Conservation (phyloP, 1,140 invertebrate species). For the Pseudachorutes palmiensis region DNA sequence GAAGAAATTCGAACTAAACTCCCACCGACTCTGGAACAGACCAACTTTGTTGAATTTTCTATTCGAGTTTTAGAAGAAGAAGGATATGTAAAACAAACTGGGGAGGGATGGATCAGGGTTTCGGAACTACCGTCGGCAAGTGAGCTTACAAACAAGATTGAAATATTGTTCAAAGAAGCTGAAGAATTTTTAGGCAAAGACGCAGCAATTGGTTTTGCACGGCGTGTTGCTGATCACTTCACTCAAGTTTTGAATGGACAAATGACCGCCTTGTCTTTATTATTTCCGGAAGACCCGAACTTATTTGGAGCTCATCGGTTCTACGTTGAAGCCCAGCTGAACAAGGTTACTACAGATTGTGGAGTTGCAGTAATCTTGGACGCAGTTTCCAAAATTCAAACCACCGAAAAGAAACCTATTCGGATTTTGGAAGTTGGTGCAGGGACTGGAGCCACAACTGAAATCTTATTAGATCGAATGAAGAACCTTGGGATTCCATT, state of each 20-base stretch:
- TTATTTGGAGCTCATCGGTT: neutral
- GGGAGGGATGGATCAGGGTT: neutral
- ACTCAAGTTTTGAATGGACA: neutral
- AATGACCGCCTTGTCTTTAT: neutral
- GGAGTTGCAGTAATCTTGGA: neutral
- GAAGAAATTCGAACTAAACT: neutral
- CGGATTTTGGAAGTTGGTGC: conserved; percentile 21
- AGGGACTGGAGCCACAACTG: conserved; percentile 12
- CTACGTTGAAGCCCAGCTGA: neutral
- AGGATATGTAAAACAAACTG: neutral
- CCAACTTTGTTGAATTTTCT: neutral
- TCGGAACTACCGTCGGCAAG: neutral
- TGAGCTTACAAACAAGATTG: neutral
- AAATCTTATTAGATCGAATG: neutral
- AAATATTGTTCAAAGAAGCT: too few relatives aligned
- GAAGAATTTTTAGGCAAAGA: neutral
- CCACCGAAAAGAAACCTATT: neutral
- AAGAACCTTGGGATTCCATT: conserved; percentile 2
- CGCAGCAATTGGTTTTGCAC: neutral
- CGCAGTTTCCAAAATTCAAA: neutral
- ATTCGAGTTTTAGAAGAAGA: neutral
- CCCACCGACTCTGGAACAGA: neutral
- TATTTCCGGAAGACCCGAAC: conserved; percentile 2
- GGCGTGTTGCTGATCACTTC: neutral
- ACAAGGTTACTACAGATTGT: neutral